A percentile compares a stretch with the other conserved stretches of the same genome.
Evolutionary conservation across 2,113 vertebrate species (phyloP).

Genomic region (Tragulus kanchil): DNA sequence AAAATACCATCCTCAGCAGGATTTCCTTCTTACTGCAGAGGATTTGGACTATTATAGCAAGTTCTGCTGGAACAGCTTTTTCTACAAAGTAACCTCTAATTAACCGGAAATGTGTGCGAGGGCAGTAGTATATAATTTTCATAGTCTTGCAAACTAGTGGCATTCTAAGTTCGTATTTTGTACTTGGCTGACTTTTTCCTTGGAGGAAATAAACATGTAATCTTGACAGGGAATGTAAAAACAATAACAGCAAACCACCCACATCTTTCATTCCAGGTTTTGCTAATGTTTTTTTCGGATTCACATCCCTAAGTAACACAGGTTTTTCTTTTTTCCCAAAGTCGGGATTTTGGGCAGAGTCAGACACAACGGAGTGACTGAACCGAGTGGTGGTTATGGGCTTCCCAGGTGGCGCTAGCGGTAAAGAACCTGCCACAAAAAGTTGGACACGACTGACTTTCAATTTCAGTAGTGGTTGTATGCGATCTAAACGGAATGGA

Average conservation of each 20-base stretch:
- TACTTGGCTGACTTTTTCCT: constrained; percentile 69
- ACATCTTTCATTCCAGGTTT: constrained; percentile 46
- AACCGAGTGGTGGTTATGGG: too few relatives aligned
- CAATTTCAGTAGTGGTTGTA: too few relatives aligned
- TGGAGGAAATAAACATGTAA: constrained; percentile 66
- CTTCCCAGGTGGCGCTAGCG: too few relatives aligned
- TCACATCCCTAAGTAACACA: neutral
- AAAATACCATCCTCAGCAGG: constrained; percentile 66
- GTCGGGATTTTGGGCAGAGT: too few relatives aligned
- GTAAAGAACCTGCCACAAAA: too few relatives aligned
- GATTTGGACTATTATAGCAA: constrained; percentile 41
- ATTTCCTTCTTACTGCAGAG: constrained; percentile 67
- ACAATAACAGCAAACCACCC: constrained; percentile 41
- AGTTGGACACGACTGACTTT: too few relatives aligned
- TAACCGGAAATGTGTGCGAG: constrained; percentile 63
- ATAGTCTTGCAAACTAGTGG: constrained; percentile 3
- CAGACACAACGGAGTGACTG: too few relatives aligned
- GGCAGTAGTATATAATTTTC: constrained; percentile 56
- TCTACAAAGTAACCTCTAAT: constrained; percentile 53
- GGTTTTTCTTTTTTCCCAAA: neutral
- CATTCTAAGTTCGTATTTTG: constrained; percentile 65
- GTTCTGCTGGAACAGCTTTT: constrained; percentile 28
- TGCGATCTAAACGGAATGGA: neutral
- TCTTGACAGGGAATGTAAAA: constrained; percentile 67
- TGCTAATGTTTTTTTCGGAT: constrained; percentile 32